Evolutionary conservation across 2,797 vertebrate genomes (phyloP).

Genomic region (Parauchenoglanis ngamensis): DNA sequence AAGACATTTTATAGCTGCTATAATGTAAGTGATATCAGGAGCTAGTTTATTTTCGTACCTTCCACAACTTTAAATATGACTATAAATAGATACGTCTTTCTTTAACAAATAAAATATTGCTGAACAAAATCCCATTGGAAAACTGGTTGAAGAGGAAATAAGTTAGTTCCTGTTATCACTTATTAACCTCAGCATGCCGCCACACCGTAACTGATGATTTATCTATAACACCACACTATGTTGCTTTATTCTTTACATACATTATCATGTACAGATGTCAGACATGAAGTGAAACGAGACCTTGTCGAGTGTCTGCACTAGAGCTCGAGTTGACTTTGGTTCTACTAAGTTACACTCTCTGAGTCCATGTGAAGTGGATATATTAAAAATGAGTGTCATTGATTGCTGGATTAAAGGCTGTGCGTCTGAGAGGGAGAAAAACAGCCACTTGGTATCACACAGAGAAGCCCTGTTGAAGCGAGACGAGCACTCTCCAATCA

Average conservation of each 20-base stretch:
- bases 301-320: slow-evolving; percentile 16
- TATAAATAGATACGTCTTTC: neutral
- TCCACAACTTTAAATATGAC: no score
- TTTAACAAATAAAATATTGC: neutral
- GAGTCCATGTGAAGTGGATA: slow-evolving; percentile 53
- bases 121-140: neutral
- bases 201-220: neutral
- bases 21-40: neutral
- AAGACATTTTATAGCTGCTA: neutral
- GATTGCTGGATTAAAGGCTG: slow-evolving; percentile 71
- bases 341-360: slow-evolving; percentile 43
- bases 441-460: slow-evolving; percentile 66
- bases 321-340: slow-evolving; percentile 27
- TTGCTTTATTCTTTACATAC: neutral
- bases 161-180: neutral
- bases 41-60: neutral
- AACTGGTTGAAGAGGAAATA: neutral
- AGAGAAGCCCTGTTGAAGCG: slow-evolving; percentile 67
- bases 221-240: neutral
- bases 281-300: slow-evolving; percentile 22
- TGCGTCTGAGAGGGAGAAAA: slow-evolving; percentile 66
- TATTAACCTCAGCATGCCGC: neutral
- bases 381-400: slow-evolving; percentile 72
- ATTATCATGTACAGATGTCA: neutral
- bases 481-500: slow-evolving; percentile 73